Percentiles rank a stretch among this genome's conserved stretches.
Conservation (phyloP, 2,888 invertebrate genomes). For the Meteorus cinctellus region DNA sequence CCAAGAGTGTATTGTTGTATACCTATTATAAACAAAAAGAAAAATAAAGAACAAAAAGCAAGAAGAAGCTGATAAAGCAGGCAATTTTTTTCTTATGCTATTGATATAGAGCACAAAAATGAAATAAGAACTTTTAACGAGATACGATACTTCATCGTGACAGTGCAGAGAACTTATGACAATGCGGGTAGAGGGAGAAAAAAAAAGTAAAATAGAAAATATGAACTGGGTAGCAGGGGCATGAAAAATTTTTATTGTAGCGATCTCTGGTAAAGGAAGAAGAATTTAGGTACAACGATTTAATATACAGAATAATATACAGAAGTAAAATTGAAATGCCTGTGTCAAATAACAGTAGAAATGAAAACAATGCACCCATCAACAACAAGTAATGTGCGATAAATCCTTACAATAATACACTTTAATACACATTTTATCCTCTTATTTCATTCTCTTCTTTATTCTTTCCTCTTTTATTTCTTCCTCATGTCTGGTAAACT, state of each 20-base stretch:
- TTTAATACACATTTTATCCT: neutral
- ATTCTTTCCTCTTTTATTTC: neutral
- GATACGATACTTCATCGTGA: neutral
- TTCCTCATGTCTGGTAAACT: too few relatives aligned
- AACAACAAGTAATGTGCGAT: neutral
- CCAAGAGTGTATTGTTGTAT: too few relatives aligned
- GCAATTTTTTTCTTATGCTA: neutral
- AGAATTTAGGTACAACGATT: neutral
- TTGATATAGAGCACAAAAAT: neutral
- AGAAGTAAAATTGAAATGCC: neutral
- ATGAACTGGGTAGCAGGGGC: neutral
- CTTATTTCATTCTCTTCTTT: neutral
- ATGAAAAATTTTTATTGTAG: neutral
- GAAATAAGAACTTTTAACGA: conserved; percentile 21
- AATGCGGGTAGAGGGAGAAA: neutral
- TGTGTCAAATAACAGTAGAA: neutral
- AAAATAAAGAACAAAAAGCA: neutral
- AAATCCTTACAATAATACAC: neutral
- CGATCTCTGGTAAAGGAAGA: neutral
- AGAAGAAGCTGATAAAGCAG: neutral
- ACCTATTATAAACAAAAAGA: too few relatives aligned
- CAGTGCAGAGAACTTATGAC: neutral
- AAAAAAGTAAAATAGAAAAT: neutral
- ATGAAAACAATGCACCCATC: neutral
- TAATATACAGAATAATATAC: neutral